Evolutionary conservation across 2,797 vertebrate genomes (phyloP), one percentile per base, ranked within the genome.

Genomic region (Hydrolagus colliei): DNA sequence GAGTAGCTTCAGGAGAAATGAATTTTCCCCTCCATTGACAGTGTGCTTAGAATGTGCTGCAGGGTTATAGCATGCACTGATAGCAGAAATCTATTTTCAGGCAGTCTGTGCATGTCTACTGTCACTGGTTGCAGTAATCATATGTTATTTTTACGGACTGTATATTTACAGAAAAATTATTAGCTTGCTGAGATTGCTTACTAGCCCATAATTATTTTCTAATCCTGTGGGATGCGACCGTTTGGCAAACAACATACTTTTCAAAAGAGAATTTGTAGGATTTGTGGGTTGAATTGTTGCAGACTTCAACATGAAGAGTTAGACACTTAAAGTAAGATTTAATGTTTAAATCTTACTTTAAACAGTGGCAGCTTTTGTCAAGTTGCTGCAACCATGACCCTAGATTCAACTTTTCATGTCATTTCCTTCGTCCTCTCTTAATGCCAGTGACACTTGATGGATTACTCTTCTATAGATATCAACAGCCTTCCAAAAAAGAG

Each of bases 121-220:
- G 14, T 84, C 11, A 35, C 65, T 68, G 12, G 32, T 52, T 52
- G 41, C 41, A 52, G 41, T 52, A 52, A 52, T 52, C 41, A 52
- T 27, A 52, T 52, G 41, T 27, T 27, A 27, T 27, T 27, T 27
- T 27, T 27, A 27, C 27, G 6, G 41, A 52, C 41, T 52, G 41
- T 52, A 52, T 52, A 52, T 52, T 52, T 3, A 3, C 41, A 52
- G 41, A 52, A 52, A 52, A 52, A 52, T 52, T 52, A 52, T 52
- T 52, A 52, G 41, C 41, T 52, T 52, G 41, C 41, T 52, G 41
- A 84, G 65, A 27, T 11, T 52, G 65, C 65, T 12, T 68, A 67
- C 79, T 20, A 84, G 4, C 79, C 20, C 7, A 84, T 71, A 67
- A 62, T 84, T 71, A 84, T 84, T 84, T 84, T 84, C 27, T n/a